Base-by-base conservation (phyloP, 1,140 invertebrate species). In the Cydia pomonella region DNA sequence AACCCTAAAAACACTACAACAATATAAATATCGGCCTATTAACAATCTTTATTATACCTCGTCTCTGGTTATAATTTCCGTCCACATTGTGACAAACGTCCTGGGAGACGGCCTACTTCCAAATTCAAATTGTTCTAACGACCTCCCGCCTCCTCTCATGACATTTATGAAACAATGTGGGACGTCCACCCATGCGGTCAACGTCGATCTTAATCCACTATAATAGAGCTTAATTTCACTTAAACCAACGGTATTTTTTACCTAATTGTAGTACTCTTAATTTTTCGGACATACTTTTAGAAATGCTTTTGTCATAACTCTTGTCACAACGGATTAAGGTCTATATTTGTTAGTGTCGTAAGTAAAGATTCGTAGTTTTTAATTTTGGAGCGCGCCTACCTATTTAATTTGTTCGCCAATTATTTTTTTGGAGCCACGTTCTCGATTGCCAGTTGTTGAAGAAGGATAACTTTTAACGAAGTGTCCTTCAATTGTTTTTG, bases 101-200 rank as follows among this genome's bases (percentile, higher is more conserved):
- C 81, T 81, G 81, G 76, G 79, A 62, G 75, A 64, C 76, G 79
- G 59, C 76, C 78, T 63, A 77, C 72, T 76, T 50, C 41, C 62
- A 76, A 73, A 79, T 79, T 77, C 29, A 76, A 77, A 80, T 80
- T 80, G 79, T 80, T 75, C 76, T 77, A 80, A 79, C 77, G 77
- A 74, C 64, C 64, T 69, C 64, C 27, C 63, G 63, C 63, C 63
- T 66, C 62, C 25, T 63, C 21, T 69, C 64, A 33, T 69, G 64
- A 69, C 64, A 69, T 69, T 69, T 41, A 38, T 66, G 63, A 66
- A 25, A 63, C 62, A 69, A 69, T 69, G 64, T 69, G 64, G 64
- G 33, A 66, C 64, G 64, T 63, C 21, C 62, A 66, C 16, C n/a
- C 29, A 33, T 69, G 27, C 64, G 3, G 64, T 21, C 64, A 18